Conservation (phyloP, 1,140 invertebrate species). For the Drosophila tsacasi region DNA sequence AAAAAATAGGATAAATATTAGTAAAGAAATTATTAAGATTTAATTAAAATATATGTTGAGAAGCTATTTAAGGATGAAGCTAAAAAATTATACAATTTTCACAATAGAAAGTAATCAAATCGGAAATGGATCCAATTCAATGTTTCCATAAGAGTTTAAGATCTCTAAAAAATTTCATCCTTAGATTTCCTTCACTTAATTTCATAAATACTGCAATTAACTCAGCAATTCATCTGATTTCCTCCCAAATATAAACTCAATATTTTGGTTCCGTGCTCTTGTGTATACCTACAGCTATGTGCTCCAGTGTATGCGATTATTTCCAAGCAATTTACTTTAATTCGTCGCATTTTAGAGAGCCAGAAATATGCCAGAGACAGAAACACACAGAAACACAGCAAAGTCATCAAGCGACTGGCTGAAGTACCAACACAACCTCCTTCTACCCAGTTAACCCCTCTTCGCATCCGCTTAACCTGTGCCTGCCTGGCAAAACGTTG, state of each 20-base stretch:
- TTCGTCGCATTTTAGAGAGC: conserved; percentile 70
- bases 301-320: conserved; percentile 51
- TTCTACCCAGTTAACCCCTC: conserved; percentile 42
- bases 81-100: background rate
- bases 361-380: conserved; percentile 53
- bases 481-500: conserved; percentile 22
- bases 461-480: conserved; percentile 33
- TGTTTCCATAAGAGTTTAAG: background rate
- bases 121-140: too few species aligned
- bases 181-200: background rate
- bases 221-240: background rate
- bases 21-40: too few species aligned
- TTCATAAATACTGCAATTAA: background rate
- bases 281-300: conserved; percentile 5
- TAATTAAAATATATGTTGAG: background rate
- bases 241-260: background rate
- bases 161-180: background rate
- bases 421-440: conserved; percentile 9
- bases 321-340: conserved; percentile 84
- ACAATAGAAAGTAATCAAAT: background rate
- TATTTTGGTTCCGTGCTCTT: background rate
- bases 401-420: conserved; percentile 54
- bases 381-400: conserved; percentile 15
- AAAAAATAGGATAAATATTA: background rate
- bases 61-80: background rate